These are phyloP conservation scores for Gavialis gangeticus DNA, from an alignment of 2,113 vertebrate genomes.

Conservation along the genomic window DNA sequence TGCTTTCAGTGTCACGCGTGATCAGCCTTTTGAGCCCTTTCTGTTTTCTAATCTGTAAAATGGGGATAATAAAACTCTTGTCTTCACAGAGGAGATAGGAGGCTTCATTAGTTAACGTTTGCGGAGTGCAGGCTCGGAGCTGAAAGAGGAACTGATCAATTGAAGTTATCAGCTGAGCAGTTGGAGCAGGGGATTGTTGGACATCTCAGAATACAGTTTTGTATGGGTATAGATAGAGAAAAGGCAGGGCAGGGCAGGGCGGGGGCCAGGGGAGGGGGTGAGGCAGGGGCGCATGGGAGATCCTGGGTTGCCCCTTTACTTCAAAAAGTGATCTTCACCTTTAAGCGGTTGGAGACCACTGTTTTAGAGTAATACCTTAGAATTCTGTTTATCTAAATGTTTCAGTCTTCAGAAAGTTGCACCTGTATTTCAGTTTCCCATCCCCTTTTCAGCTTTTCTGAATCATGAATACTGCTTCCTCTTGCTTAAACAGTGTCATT, in stretches of 20 bases:
- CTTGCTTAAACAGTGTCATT: background rate
- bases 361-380: too few relatives aligned
- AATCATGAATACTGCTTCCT: background rate
- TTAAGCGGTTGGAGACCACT: too few relatives aligned
- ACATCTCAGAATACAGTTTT: constrained; percentile 33
- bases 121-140: background rate
- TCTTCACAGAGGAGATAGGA: background rate
- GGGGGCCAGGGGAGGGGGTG: too few relatives aligned
- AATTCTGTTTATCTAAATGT: background rate
- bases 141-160: background rate
- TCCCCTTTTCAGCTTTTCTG: background rate
- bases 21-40: background rate
- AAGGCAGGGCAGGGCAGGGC: too few relatives aligned
- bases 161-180: constrained; percentile 6
- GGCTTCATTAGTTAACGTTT: background rate
- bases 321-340: too few relatives aligned
- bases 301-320: too few relatives aligned
- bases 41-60: background rate
- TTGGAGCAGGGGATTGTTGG: constrained; percentile 43
- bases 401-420: background rate
- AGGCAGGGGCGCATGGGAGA: too few relatives aligned
- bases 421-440: background rate
- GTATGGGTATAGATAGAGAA: background rate
- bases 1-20: background rate
- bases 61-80: background rate